Evolutionary conservation across 2,888 invertebrate genomes (phyloP).

Genomic region (Leuctra nigra): DNA sequence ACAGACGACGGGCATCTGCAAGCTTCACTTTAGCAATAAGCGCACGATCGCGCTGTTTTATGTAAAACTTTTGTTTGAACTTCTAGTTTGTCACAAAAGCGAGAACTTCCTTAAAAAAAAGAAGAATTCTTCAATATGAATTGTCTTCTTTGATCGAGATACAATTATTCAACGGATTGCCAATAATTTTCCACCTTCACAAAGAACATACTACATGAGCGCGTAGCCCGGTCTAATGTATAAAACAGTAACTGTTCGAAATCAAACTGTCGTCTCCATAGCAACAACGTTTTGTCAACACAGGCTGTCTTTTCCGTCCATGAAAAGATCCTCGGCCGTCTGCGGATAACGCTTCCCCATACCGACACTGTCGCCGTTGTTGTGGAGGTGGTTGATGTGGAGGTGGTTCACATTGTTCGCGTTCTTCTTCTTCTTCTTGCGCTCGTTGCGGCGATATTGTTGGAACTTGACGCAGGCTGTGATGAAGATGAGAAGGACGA

Average conservation of each 20-base stretch:
- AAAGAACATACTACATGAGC: neutral
- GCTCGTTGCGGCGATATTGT: constrained; percentile 24
- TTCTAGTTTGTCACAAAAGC: no score
- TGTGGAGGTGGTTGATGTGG: constrained; percentile 51
- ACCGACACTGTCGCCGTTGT: constrained; percentile 50
- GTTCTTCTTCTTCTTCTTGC: constrained; percentile 31
- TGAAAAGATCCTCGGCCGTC: constrained; percentile 36
- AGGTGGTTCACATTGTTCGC: constrained; percentile 48
- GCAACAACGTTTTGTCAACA: constrained; percentile 53
- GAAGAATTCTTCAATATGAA: no score
- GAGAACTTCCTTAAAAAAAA: no score
- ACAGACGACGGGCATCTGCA: no score
- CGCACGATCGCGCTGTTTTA: no score
- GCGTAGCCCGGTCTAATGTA: neutral
- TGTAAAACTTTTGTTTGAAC: no score
- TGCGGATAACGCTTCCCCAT: constrained; percentile 31
- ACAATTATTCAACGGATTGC: neutral
- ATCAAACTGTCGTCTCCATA: constrained; percentile 34
- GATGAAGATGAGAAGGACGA: constrained; percentile 51
- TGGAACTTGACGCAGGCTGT: constrained; percentile 46
- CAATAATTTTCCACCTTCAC: neutral
- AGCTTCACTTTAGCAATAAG: no score
- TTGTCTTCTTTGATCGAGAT: no score
- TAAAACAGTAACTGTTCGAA: constrained; percentile 3
- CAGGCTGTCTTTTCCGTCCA: constrained; percentile 62